Conservation (phyloP, 2,888 invertebrate species). For the Heliconius erato region DNA sequence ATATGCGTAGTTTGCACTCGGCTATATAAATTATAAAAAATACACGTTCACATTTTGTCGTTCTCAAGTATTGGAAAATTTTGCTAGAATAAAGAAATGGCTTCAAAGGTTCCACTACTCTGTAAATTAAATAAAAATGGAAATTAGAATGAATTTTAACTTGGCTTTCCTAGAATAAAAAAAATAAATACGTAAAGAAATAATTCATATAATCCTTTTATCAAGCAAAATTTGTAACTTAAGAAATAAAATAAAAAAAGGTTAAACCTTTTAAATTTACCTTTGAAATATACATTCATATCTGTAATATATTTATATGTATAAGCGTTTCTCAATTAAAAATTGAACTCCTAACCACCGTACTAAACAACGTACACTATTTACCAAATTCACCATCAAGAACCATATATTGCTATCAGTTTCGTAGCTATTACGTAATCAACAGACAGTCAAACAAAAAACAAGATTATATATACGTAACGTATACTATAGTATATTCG, state of each 20-base stretch:
- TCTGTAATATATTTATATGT: neutral
- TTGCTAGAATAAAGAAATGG: too few species aligned
- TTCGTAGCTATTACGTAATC: constrained; percentile 10
- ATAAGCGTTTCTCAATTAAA: neutral
- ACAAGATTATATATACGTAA: constrained; percentile 20
- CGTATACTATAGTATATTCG: constrained; percentile 27
- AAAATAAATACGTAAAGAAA: neutral
- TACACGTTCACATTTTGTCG: neutral
- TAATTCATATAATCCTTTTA: too few species aligned
- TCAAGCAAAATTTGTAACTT: too few species aligned
- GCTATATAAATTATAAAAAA: neutral
- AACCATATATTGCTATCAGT: neutral
- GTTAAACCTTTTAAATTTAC: too few species aligned
- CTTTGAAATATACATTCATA: too few species aligned
- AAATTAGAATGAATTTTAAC: too few species aligned
- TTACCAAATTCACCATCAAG: neutral
- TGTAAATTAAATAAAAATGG: too few species aligned
- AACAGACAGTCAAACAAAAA: constrained; percentile 12
- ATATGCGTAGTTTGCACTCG: neutral
- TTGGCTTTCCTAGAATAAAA: too few species aligned
- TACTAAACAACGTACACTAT: neutral
- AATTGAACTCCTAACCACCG: neutral
- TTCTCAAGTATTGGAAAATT: too few species aligned
- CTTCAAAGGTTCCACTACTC: too few species aligned
- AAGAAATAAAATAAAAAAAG: neutral